Conservation (phyloP, 2,797 vertebrate genomes). For the Aldrovandia affinis region DNA sequence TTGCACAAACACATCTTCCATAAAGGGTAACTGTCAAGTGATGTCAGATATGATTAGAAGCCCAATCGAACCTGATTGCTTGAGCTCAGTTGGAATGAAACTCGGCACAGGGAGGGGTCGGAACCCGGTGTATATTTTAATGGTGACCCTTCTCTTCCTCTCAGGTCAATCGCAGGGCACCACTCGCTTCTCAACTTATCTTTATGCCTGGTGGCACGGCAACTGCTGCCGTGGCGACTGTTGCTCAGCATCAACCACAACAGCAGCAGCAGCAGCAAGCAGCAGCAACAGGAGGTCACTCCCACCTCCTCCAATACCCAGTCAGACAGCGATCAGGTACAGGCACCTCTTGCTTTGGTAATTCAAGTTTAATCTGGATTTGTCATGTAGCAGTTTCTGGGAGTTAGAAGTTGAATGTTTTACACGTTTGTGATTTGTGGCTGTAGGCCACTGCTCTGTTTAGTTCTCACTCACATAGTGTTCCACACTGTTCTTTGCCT, state of each 20-base stretch:
- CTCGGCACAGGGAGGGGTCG: background rate
- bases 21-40: background rate
- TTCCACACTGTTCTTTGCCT: background rate
- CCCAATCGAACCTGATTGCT: background rate
- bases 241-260: constrained; percentile 73
- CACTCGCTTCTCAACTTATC: constrained; percentile 94
- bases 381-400: background rate
- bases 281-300: constrained; percentile 80
- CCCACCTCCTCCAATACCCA: constrained; percentile 76
- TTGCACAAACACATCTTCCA: background rate
- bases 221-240: constrained; percentile 83
- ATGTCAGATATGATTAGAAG: background rate
- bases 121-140: background rate
- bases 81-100: background rate
- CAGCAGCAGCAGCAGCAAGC: constrained; percentile 58
- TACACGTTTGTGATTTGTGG: background rate
- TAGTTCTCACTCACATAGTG: no score
- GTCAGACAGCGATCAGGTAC: constrained; percentile 90
- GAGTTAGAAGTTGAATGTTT: background rate
- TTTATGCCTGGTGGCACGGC: constrained; percentile 96
- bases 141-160: background rate
- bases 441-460: background rate
- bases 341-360: background rate
- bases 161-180: constrained; percentile 82
- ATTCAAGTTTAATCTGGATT: background rate